Evolutionary conservation across 2,888 invertebrate genomes (phyloP), one percentile per base, ranked within the genome.

Genomic region (Lepeophtheirus nordmannii): DNA sequence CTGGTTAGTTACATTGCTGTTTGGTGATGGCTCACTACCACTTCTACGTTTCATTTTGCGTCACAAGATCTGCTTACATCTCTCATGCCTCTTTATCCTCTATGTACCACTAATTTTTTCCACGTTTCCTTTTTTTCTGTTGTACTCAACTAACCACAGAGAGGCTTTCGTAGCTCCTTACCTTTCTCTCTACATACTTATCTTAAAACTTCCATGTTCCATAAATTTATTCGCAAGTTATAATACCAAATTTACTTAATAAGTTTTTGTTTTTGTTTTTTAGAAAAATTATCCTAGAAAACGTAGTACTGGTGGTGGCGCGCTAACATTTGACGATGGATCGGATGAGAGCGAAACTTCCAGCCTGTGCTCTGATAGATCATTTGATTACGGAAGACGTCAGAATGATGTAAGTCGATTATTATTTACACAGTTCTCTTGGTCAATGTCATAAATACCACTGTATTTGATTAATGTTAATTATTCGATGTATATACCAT

Each of bases 341-440:
- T 85, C 85, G 14, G 86, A 86, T 71, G 90, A 91, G 73, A 90
- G 92, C 10, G 94, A 96, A 76, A 93, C 92, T 0, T 94, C 93
- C 61, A 93, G 92, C 73, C 86, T 96, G 12, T 93, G 93, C 75
- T 94, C 93, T 0, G 94, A 94, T 72, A 79, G 89, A 38, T 89
- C 89, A 63, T 83, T 86, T 71, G 88, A 89, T 75, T 88, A 88
- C 1, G 87, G 82, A 71, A 82, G 87, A 68, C 79, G 88, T 71
- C 84, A 82, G 46, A 83, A 86, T 71, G 89, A 90, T 77, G 87
- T 87, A 76, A 85, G 85, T 81, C 68, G 3, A 30, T 30, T 71
- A 66, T 11, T 58, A 39, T 12, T 12, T n/a, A n/a, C 22, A 20
- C 2, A 20, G 7, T n/a, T 23, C 23, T 5, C n/a, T 22, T 20